phyloP scores from a whole-genome alignment of 2,888 invertebrate species.

The Cylloceria caligata region DNA sequence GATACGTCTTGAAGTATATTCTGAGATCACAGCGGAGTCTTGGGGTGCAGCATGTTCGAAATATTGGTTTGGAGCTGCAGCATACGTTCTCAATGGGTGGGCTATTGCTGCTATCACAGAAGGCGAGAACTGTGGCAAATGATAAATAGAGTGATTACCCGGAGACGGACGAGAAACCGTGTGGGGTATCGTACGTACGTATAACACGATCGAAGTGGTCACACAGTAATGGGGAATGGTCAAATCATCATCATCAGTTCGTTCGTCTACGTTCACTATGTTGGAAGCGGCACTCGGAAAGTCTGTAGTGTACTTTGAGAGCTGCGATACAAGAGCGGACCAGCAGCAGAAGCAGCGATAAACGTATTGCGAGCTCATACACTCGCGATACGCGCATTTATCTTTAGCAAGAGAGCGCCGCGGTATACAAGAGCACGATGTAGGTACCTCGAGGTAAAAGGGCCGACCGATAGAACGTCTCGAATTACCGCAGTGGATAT shows the following conservation, averaged over 20 bases:
- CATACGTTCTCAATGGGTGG: conserved; percentile 75
- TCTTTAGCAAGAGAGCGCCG: conserved; percentile 67
- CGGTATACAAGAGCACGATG: not conserved
- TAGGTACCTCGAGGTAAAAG: conserved; percentile 21
- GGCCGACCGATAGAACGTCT: conserved; percentile 12
- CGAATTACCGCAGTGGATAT: not conserved
- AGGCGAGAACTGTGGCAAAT: conserved; percentile 78
- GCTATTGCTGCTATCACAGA: conserved; percentile 74
- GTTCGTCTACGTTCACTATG: conserved; percentile 31
- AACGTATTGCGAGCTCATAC: conserved; percentile 64
- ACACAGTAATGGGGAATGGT: conserved; percentile 74
- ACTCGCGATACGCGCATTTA: conserved; percentile 73
- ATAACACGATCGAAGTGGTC: conserved; percentile 60
- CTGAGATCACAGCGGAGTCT: conserved; percentile 26
- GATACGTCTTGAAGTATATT: conserved; percentile 8
- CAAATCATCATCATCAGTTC: conserved; percentile 79
- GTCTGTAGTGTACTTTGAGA: not conserved
- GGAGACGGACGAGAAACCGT: conserved; percentile 65
- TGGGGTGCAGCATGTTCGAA: conserved; percentile 20
- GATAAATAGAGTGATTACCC: conserved; percentile 83
- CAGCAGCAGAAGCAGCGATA: conserved; percentile 34
- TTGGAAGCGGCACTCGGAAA: conserved; percentile 35
- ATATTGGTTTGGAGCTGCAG: conserved; percentile 42
- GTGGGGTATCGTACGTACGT: conserved; percentile 62
- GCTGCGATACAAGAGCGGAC: conserved; percentile 4